Conservation (phyloP, 2,888 invertebrate genomes). For the Netelia inedita region DNA sequence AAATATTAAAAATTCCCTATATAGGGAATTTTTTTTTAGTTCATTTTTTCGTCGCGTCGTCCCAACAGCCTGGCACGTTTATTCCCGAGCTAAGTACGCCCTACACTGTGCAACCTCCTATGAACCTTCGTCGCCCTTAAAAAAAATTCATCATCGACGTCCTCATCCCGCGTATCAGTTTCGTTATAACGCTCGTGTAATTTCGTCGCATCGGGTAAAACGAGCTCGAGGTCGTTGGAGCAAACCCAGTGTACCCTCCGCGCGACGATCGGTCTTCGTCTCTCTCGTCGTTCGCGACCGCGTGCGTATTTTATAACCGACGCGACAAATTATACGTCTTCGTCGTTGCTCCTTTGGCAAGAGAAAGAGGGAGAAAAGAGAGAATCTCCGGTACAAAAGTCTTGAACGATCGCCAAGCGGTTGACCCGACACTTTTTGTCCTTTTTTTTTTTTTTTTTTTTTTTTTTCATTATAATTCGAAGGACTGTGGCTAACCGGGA, state of each 20-base stretch:
- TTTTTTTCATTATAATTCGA: constrained; percentile 54
- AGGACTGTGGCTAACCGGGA: constrained; percentile 52
- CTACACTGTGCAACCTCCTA: not conserved
- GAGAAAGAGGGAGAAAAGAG: constrained; percentile 1
- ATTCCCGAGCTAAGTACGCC: no score
- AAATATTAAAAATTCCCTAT: no score
- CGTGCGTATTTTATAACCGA: not conserved
- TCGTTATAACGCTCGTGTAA: constrained; percentile 61
- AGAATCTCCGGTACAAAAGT: constrained; percentile 7
- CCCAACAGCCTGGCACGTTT: no score
- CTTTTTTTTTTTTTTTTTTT: no score
- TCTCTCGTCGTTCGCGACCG: not conserved
- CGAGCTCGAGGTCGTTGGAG: constrained; percentile 59
- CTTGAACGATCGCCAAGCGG: constrained; percentile 54
- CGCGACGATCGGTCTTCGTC: not conserved
- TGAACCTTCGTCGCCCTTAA: constrained; percentile 14
- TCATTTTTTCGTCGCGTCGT: no score
- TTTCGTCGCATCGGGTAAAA: constrained; percentile 62
- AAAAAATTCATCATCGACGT: not conserved
- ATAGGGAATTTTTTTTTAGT: no score
- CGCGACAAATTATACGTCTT: constrained; percentile 48
- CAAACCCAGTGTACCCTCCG: not conserved
- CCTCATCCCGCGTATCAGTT: constrained; percentile 40
- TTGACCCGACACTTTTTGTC: constrained; percentile 59
- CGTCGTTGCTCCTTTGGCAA: constrained; percentile 18